Base-by-base conservation (phyloP, 2,888 invertebrate species). In the Hemistola chrysoprasaria region DNA sequence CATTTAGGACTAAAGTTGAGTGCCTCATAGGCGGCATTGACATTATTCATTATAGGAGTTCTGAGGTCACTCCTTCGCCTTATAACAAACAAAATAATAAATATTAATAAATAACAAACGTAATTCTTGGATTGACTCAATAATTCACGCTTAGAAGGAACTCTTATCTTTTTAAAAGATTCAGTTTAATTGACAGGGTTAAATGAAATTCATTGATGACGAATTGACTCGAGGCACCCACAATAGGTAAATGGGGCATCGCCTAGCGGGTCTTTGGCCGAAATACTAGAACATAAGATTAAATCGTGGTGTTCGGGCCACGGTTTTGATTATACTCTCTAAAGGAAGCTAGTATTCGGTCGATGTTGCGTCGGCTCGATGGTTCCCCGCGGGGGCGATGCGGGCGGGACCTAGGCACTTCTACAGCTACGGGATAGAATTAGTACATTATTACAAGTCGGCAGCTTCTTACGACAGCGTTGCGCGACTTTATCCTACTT, bases 201-300 rank as follows among this genome's bases (percentile, higher is more conserved):
- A 71, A 85, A 80, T 61, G 46, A 82, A 82, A 79, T 64, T 71
- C 71, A 71, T 68, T 52, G 62, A 71, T 55, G 61, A 70, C 48
- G 59, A 87, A 86, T 86, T 84, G 85, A 86, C 87, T 69, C 65
- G 78, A 80, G 81, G 83, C 79, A 79, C 75, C 67, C 78, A 75
- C 74, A 76, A 71, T 65, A 65, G 62, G 65, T 66, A 67, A 70
- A 29, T 26, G 24, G 28, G 32, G 29, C 37, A 40, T 37, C 31
- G 40, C 35, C 28, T 28, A 8, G 21, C 11, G 23, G 28, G 28
- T 6, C 16, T 7, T 24, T 10, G 8, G 6, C 25, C 21, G 16
- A 16, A 4, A 16, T 16, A 4, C 4, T 16, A 4, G 16, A 16
- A 16, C 16, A 16, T 16, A 3, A 16, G 16, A 16, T 16, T 4